These are phyloP conservation scores for Eciton burchellii DNA, from an alignment of 1,140 invertebrate genomes.

Conservation along the genomic window DNA sequence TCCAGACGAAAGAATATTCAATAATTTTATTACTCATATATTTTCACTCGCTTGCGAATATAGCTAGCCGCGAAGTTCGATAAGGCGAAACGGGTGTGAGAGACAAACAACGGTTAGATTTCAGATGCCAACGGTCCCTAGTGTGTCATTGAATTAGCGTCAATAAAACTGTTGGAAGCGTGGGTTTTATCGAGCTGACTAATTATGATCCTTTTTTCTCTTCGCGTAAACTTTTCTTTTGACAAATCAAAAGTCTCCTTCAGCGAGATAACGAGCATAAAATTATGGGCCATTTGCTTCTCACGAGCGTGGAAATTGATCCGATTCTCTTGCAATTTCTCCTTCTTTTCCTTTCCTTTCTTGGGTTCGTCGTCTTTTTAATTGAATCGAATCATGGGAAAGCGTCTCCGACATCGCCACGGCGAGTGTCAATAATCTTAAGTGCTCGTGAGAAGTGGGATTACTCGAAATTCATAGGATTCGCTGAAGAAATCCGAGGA, in stretches of 20 bases:
- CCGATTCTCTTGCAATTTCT: not conserved
- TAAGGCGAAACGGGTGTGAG: not conserved
- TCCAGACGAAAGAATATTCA: not conserved
- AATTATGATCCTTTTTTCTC: conserved; percentile 26
- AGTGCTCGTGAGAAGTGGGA: conserved; percentile 39
- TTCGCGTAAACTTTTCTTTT: conserved; percentile 31
- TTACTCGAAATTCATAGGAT: conserved; percentile 54
- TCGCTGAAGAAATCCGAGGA: conserved; percentile 22
- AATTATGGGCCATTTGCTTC: conserved; percentile 36
- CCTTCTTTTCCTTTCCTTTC: not conserved
- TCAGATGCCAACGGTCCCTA: conserved; percentile 16
- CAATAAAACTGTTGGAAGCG: conserved; percentile 21
- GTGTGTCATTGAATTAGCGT: conserved; percentile 24
- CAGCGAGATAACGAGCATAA: conserved; percentile 51
- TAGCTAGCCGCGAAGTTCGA: not conserved
- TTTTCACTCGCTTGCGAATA: not conserved
- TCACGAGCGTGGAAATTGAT: conserved; percentile 45
- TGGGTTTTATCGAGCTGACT: conserved; percentile 43
- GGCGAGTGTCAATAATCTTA: conserved; percentile 56
- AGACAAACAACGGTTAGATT: conserved; percentile 20
- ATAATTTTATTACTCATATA: not conserved
- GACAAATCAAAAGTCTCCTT: conserved; percentile 40
- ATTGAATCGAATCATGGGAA: conserved; percentile 60
- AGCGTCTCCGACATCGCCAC: conserved; percentile 42
- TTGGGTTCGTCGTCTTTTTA: conserved; percentile 34